phyloP scores from a whole-genome alignment of 1,140 invertebrate genomes.

The Hestina assimilis region DNA sequence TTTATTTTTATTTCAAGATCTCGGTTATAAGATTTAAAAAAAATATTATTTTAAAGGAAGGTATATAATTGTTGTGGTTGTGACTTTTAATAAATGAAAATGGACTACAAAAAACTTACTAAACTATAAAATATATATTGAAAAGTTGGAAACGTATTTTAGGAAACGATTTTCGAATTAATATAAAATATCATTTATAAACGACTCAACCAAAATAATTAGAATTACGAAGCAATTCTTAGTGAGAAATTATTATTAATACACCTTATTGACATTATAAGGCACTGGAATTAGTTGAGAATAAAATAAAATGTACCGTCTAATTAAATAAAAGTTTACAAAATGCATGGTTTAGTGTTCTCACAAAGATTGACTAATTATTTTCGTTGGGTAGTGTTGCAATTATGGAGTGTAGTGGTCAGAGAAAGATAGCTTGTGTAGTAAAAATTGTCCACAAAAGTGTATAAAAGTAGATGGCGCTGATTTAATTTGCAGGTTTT shows the following conservation, averaged over 20 bases:
- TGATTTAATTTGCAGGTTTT: no score
- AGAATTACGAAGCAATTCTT: no score
- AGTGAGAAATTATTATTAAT: no score
- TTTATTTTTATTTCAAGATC: no score
- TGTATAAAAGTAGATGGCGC: no score
- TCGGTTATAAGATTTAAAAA: neutral
- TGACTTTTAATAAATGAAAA: neutral
- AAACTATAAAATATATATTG: neutral
- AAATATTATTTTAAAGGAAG: neutral
- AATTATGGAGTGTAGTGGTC: conserved; percentile 22
- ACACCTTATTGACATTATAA: no score
- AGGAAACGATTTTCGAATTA: neutral
- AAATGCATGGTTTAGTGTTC: neutral
- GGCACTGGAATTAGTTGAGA: no score
- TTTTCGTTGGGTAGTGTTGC: conserved; percentile 6
- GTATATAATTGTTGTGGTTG: neutral
- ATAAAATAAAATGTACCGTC: no score
- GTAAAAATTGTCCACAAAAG: no score
- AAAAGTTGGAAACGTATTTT: no score
- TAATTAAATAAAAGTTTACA: neutral
- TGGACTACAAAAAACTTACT: neutral
- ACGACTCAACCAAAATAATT: neutral
- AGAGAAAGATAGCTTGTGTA: no score
- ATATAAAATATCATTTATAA: neutral
- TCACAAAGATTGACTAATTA: neutral